Percentiles rank a stretch among this genome's conserved stretches.
phyloP scores from a whole-genome alignment of 2,888 invertebrate genomes.

The Orchesella flavescens region DNA sequence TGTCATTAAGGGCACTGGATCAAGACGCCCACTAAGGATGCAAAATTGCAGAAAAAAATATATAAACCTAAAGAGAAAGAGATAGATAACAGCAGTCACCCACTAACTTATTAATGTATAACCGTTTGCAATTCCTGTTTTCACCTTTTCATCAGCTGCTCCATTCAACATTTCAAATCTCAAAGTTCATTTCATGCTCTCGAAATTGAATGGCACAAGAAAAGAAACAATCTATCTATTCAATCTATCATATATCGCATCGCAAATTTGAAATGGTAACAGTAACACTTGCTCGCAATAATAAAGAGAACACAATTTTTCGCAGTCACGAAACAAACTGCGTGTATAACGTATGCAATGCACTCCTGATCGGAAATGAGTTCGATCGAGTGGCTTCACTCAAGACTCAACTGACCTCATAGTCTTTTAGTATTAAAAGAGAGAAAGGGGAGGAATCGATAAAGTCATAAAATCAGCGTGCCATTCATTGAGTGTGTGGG shows the following conservation, averaged over 20 bases:
- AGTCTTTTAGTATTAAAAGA: no score
- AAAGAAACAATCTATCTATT: no score
- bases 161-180: no score
- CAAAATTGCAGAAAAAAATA: not conserved
- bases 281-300: not conserved
- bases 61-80: not conserved
- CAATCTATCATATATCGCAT: no score
- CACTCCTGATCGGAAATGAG: not conserved
- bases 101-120: not conserved
- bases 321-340: not conserved
- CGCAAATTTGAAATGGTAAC: no score
- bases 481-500: constrained; percentile 27
- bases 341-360: not conserved
- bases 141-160: no score
- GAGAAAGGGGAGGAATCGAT: constrained; percentile 49
- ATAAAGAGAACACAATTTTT: not conserved
- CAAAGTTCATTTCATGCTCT: no score
- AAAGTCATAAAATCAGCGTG: constrained; percentile 62
- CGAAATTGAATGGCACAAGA: no score
- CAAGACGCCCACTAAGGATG: constrained; percentile 42
- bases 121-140: not conserved
- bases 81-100: not conserved
- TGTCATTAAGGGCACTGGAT: constrained; percentile 65
- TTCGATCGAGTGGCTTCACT: not conserved
- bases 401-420: not conserved